A percentile compares a stretch with the other conserved stretches of the same genome.
Conservation (phyloP, 2,888 invertebrate species). For the Drosophila peninsularis region DNA sequence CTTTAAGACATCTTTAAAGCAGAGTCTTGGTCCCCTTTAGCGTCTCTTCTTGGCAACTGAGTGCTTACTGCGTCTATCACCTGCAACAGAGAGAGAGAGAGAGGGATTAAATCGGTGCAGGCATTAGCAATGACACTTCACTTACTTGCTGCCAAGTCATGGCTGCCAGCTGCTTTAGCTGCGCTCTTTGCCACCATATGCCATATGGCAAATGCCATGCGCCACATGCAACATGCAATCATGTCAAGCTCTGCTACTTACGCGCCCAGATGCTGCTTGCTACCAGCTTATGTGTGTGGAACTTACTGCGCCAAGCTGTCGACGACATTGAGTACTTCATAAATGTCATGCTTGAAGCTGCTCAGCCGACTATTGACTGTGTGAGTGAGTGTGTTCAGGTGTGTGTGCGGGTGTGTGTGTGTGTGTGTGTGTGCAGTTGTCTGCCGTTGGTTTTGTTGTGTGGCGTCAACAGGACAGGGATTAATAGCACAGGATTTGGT, state of each 20-base stretch:
- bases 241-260: slow-evolving; percentile 33
- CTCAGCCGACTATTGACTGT: slow-evolving; percentile 7
- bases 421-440: slow-evolving; percentile 3
- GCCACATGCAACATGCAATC: slow-evolving; percentile 28
- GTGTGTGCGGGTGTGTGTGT: background rate
- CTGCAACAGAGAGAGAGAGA: slow-evolving; percentile 16
- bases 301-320: slow-evolving; percentile 21
- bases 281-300: slow-evolving; percentile 44
- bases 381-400: background rate
- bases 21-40: too few relatives aligned
- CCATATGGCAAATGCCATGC: slow-evolving; percentile 8
- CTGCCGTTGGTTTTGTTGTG: slow-evolving; percentile 7
- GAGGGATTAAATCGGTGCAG: slow-evolving; percentile 27
- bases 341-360: slow-evolving; percentile 43
- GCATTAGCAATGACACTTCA: slow-evolving; percentile 27
- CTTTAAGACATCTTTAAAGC: background rate
- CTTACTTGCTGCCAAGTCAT: slow-evolving; percentile 45
- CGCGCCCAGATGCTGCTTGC: slow-evolving; percentile 15
- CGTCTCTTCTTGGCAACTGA: too few relatives aligned
- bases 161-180: slow-evolving; percentile 19
- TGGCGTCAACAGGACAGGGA: background rate
- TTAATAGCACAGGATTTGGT: slow-evolving; percentile 1
- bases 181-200: slow-evolving; percentile 20
- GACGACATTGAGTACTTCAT: slow-evolving; percentile 60
- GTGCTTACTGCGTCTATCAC: slow-evolving; percentile 6